Conservation (phyloP, 1,140 invertebrate species). For the Meloidogyne exigua region DNA sequence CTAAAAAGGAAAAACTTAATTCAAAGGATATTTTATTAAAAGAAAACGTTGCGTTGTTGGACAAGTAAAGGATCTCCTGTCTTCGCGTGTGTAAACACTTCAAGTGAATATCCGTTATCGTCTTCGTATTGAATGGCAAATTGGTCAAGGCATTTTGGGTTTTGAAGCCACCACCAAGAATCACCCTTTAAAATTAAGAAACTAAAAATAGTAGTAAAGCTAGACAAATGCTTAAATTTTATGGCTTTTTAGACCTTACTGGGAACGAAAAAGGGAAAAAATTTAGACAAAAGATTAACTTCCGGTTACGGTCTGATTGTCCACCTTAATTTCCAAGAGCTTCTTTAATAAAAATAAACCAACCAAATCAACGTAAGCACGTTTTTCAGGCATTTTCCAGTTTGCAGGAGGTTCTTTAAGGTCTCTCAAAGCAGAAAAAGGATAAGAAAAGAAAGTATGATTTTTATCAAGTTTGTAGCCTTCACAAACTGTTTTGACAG, state of each 20-base stretch:
- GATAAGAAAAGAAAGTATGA: slow-evolving; percentile 89
- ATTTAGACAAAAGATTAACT: too few species aligned
- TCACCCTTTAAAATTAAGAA: slow-evolving; percentile 78
- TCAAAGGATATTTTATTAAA: not conserved
- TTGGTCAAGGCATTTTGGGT: slow-evolving; percentile 85
- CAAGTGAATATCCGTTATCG: slow-evolving; percentile 65
- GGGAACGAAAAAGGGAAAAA: too few species aligned
- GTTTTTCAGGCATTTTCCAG: slow-evolving; percentile 83
- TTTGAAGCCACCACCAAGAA: slow-evolving; percentile 83
- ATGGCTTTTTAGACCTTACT: too few species aligned
- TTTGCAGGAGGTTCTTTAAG: slow-evolving; percentile 80
- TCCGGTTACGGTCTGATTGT: too few species aligned
- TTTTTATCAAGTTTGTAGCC: slow-evolving; percentile 93
- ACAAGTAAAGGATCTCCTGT: slow-evolving; percentile 43
- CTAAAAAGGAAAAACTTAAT: slow-evolving; percentile 65
- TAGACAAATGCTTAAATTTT: too few species aligned
- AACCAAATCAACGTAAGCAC: slow-evolving; percentile 74
- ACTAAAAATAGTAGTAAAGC: too few species aligned
- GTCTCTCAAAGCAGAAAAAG: slow-evolving; percentile 94
- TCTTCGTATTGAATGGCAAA: slow-evolving; percentile 75
- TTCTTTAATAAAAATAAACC: slow-evolving; percentile 53
- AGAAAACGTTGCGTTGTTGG: slow-evolving; percentile 30
- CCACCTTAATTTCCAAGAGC: too few species aligned
- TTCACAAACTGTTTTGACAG: slow-evolving; percentile 75
- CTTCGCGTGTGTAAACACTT: slow-evolving; percentile 44